phyloP scores from a whole-genome alignment of 2,888 invertebrate species.

The Lamellibrachia satsuma region DNA sequence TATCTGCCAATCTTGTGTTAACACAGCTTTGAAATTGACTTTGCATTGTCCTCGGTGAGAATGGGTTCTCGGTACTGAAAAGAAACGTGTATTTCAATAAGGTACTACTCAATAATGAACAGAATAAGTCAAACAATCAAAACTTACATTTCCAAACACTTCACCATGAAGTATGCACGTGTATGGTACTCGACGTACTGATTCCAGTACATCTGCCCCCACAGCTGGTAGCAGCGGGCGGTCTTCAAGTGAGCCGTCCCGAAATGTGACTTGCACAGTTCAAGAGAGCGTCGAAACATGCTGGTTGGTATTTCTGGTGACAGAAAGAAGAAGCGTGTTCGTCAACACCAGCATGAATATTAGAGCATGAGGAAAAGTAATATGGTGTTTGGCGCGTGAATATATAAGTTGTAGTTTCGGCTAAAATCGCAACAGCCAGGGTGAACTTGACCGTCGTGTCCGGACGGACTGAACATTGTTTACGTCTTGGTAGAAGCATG shows the following conservation, averaged over 20 bases:
- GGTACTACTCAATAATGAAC: too few relatives aligned
- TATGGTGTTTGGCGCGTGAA: neutral
- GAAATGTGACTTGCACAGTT: conserved; percentile 43
- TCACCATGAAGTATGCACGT: neutral
- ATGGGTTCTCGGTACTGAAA: too few relatives aligned
- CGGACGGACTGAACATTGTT: neutral
- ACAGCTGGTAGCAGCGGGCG: conserved; percentile 47
- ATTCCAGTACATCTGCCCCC: conserved; percentile 49
- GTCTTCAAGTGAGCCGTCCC: conserved; percentile 43
- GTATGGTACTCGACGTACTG: conserved; percentile 14
- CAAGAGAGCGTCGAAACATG: conserved; percentile 42
- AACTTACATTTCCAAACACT: neutral
- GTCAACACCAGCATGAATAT: neutral
- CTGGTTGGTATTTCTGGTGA: conserved; percentile 42
- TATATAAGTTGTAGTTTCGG: neutral
- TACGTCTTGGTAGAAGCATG: too few relatives aligned
- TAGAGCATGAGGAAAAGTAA: too few relatives aligned
- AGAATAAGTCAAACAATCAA: too few relatives aligned
- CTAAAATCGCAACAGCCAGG: neutral
- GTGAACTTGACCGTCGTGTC: neutral
- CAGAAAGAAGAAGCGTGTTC: neutral
- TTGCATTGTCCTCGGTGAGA: too few relatives aligned
- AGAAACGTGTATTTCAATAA: too few relatives aligned
- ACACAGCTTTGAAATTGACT: too few relatives aligned
- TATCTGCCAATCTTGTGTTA: too few relatives aligned